phyloP scores from a whole-genome alignment of 2,113 vertebrate genomes.

The Siniperca chuatsi region DNA sequence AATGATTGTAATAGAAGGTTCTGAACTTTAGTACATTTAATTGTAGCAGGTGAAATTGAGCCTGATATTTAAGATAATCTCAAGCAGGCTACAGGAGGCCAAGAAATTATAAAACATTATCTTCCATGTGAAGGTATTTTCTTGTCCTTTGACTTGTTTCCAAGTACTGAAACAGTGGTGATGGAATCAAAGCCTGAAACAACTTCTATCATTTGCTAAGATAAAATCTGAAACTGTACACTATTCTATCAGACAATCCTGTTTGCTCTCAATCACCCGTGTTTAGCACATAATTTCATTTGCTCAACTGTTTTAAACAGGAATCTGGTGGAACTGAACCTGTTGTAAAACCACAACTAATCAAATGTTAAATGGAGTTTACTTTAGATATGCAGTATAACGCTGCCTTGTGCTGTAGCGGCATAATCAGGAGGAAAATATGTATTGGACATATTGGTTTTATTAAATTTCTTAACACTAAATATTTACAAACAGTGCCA shows the following conservation, averaged over 20 bases:
- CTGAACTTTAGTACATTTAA: not conserved
- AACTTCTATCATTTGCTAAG: not conserved
- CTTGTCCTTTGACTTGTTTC: not conserved
- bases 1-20: not conserved
- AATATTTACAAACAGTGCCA: slow-evolving; percentile 64
- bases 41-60: too few species aligned
- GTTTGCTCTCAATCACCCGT: too few species aligned
- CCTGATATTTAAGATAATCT: not conserved
- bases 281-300: not conserved
- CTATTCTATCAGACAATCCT: not conserved
- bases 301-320: not conserved
- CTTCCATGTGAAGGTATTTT: not conserved
- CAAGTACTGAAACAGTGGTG: not conserved
- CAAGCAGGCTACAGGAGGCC: not conserved
- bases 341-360: not conserved
- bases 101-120: not conserved
- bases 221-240: too few species aligned
- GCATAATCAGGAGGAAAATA: not conserved
- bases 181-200: not conserved
- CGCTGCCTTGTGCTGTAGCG: not conserved
- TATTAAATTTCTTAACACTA: slow-evolving; percentile 33
- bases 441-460: slow-evolving; percentile 14
- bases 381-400: not conserved
- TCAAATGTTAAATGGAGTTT: not conserved
- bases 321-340: not conserved